Conservation (phyloP, 23 tunicate species). For the Diplosoma virens region DNA sequence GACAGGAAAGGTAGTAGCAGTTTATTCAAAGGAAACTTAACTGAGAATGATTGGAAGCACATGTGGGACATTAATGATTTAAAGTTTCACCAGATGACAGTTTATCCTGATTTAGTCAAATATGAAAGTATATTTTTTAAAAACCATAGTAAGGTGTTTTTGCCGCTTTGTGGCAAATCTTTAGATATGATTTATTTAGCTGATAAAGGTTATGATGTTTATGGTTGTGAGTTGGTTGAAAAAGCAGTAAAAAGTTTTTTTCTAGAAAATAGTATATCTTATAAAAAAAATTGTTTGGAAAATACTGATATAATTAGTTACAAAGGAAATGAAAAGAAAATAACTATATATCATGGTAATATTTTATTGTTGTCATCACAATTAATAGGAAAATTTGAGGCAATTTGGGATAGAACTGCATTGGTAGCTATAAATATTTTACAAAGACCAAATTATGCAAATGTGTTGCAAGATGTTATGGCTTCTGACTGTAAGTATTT, state of each 20-base stretch:
- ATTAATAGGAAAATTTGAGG: conserved; percentile 55
- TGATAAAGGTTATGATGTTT: conserved; percentile 66
- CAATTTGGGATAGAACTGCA: conserved; percentile 61
- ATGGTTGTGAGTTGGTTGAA: conserved; percentile 66
- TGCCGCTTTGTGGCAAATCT: conserved; percentile 83
- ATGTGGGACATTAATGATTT: background rate
- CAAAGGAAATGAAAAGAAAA: conserved; percentile 30
- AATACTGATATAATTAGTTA: background rate
- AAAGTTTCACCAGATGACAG: background rate
- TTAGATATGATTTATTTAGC: conserved; percentile 63
- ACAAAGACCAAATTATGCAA: conserved; percentile 21
- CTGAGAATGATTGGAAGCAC: background rate
- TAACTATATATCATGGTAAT: conserved; percentile 73
- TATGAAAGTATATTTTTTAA: background rate
- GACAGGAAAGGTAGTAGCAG: no score
- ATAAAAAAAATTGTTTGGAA: background rate
- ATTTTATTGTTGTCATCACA: conserved; percentile 25
- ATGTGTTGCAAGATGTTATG: conserved; percentile 27
- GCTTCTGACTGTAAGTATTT: conserved; percentile 15
- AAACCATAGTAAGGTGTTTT: conserved; percentile 23
- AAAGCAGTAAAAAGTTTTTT: conserved; percentile 46
- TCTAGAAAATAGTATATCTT: conserved; percentile 21
- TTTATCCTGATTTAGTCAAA: background rate
- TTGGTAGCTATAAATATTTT: conserved; percentile 56
- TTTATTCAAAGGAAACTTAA: background rate